phyloP scores from a whole-genome alignment of 2,113 vertebrate genomes.

The Grammomys dolichurus region DNA sequence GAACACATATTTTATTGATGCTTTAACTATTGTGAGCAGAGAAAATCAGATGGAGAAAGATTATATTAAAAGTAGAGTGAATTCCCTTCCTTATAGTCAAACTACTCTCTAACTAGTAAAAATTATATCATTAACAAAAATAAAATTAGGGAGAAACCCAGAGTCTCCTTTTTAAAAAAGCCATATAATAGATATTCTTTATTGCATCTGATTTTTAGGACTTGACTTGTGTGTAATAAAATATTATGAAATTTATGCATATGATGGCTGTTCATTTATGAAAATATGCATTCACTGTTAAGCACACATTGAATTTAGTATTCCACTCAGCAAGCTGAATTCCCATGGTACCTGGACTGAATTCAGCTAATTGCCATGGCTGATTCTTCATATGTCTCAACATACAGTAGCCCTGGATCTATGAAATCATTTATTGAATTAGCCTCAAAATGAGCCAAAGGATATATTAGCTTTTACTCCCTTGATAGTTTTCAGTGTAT shows the following conservation, averaged over 20 bases:
- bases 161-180: not conserved
- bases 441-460: constrained; percentile 75
- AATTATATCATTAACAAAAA: not conserved
- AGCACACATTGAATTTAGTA: constrained; percentile 60
- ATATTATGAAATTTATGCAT: constrained; percentile 50
- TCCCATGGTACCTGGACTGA: constrained; percentile 73
- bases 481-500: constrained; percentile 63
- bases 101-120: not conserved
- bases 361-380: constrained; percentile 80
- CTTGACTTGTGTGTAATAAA: constrained; percentile 17
- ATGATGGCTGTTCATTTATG: not conserved
- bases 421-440: constrained; percentile 82
- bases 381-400: constrained; percentile 75
- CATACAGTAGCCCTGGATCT: constrained; percentile 73
- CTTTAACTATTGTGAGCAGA: not conserved
- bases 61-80: constrained; percentile 1
- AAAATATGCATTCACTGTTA: constrained; percentile 5
- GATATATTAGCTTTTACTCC: constrained; percentile 80
- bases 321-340: constrained; percentile 55
- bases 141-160: not conserved
- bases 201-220: constrained; percentile 12
- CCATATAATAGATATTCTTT: not conserved
- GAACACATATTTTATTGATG: not conserved
- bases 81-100: not conserved
- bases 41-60: not conserved